Base-by-base conservation (phyloP, 2,888 invertebrate genomes). In the Drepana falcataria region DNA sequence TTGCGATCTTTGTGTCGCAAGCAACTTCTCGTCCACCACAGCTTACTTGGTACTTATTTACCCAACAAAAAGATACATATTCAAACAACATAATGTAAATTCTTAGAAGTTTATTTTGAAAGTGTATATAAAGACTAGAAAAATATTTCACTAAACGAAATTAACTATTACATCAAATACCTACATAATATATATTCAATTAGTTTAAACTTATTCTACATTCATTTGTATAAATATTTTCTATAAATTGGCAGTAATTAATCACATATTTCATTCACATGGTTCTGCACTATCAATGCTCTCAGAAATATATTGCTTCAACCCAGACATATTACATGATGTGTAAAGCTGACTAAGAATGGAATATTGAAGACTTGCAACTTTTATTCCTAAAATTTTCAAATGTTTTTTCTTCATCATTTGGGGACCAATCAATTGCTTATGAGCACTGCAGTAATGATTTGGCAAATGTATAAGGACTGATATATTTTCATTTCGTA, bases 401-500 rank as follows among this genome's bases (percentile, higher is more conserved):
- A 95, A 82, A 73, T 95, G 94, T 56, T 93, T 90, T 56, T 89
- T 91, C 61, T 93, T 92, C 93, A 94, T 93, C 2, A 88, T 77
- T 75, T 94, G 94, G 35, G 93, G 91, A 0, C 95, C 95, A 62
- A 93, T 85, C 35, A 95, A 76, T 53, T 88, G 80, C 49, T 83
- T 79, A 48, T 90, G 91, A 57, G 92, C 90, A 48, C 91, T 87
- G 71, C 93, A 94, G 75, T 92, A 94, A 76, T 94, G 93, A 60
- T 95, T 94, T 1, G 94, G 94, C 54, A 94, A 79, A 72, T 94
- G 91, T 55, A 95, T 91, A 53, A 95, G 75, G 47, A 95, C 64
- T 0, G 93, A 94, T 48, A 91, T 85, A 65, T 87, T 92, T 53
- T 87, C 75, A 72, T 92, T 91, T 53, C 77, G 83, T 37, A 76